Conservation (phyloP, 2,888 invertebrate species). For the Coelopa pilipes region DNA sequence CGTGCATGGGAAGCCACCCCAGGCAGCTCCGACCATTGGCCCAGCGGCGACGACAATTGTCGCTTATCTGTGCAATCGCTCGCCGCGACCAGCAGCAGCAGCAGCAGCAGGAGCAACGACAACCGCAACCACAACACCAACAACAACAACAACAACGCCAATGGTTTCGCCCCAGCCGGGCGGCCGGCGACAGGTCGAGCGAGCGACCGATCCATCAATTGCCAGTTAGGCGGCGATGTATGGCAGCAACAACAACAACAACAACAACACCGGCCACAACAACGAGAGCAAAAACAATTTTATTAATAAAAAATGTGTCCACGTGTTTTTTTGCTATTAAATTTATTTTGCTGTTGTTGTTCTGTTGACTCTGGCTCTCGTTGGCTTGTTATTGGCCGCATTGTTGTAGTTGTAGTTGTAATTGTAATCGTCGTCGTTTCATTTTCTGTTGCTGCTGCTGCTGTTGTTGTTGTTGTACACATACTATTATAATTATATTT, state of each 20-base stretch:
- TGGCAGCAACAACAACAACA: not conserved
- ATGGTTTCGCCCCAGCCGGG: not conserved
- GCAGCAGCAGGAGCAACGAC: not conserved
- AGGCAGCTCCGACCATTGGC: not conserved
- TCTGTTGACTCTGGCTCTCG: not conserved
- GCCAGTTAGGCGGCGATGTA: slow-evolving; percentile 8
- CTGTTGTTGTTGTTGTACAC: slow-evolving; percentile 40
- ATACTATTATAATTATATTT: slow-evolving; percentile 50
- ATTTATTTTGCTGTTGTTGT: slow-evolving; percentile 5
- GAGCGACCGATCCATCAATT: slow-evolving; percentile 21
- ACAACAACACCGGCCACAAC: too few relatives aligned
- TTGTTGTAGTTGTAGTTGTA: slow-evolving; percentile 11
- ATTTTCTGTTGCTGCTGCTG: slow-evolving; percentile 12
- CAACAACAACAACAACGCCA: not conserved
- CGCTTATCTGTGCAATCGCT: slow-evolving; percentile 22
- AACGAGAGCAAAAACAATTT: not conserved
- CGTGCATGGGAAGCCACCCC: too few relatives aligned
- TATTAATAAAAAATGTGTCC: not conserved
- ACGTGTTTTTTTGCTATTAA: not conserved
- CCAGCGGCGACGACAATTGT: slow-evolving; percentile 1
- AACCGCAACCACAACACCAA: not conserved
- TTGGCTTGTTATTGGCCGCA: not conserved
- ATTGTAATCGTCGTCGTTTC: not conserved
- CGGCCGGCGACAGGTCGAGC: not conserved
- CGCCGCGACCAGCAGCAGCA: not conserved